Conservation (phyloP, 2,113 vertebrate genomes). For the Sander lucioperca region DNA sequence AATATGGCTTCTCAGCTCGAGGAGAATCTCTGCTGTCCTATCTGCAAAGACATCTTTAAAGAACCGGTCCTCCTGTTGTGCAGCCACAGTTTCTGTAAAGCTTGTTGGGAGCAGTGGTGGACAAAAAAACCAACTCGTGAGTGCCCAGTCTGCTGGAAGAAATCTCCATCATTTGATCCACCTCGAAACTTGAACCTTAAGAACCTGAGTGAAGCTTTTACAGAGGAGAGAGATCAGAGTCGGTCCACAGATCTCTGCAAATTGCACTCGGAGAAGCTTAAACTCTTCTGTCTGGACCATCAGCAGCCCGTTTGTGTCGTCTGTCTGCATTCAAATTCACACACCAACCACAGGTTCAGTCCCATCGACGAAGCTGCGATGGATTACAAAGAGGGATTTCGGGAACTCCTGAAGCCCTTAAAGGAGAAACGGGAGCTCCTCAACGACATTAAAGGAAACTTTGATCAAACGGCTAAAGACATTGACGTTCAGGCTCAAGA, state of each 20-base stretch:
- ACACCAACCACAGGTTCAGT: neutral
- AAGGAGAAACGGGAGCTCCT: neutral
- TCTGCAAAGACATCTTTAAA: neutral
- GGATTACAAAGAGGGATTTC: neutral
- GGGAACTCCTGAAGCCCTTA: neutral
- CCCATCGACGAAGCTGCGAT: neutral
- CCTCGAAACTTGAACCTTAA: neutral
- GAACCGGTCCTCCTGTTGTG: conserved; percentile 1
- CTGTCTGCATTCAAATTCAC: neutral
- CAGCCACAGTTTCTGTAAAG: conserved; percentile 15
- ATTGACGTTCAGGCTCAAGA: neutral
- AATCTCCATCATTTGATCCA: accelerated
- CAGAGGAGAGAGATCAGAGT: neutral
- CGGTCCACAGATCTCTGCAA: accelerated
- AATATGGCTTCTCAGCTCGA: neutral
- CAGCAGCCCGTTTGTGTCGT: neutral
- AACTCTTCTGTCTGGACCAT: conserved; percentile 1
- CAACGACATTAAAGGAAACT: neutral
- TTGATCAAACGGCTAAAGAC: neutral
- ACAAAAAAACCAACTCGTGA: accelerated
- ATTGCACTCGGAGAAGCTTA: neutral
- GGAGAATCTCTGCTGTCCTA: neutral
- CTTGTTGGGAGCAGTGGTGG: neutral
- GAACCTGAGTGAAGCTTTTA: conserved; percentile 4
- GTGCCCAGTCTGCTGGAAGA: neutral